Evolutionary conservation across 2,113 vertebrate genomes (phyloP).

Genomic region (Otus sunia): DNA sequence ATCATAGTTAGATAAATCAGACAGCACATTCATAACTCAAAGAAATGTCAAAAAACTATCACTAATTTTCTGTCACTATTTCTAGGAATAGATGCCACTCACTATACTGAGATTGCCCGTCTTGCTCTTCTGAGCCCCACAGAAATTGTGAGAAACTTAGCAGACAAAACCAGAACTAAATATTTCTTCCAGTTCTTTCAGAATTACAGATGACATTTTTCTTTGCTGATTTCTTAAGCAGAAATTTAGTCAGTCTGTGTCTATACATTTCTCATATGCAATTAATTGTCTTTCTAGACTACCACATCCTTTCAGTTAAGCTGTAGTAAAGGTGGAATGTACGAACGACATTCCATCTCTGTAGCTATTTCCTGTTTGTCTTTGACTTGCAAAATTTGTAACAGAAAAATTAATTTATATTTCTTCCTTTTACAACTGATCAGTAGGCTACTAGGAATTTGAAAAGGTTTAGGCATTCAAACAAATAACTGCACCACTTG

Average conservation of each 20-base stretch:
- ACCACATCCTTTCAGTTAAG: background rate
- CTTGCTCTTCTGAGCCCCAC: background rate
- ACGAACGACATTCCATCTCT: background rate
- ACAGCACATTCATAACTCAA: background rate
- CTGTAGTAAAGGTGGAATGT: background rate
- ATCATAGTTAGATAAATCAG: background rate
- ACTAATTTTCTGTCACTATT: background rate
- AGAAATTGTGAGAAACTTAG: background rate
- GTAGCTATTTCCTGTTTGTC: background rate
- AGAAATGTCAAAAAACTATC: background rate
- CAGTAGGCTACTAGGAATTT: background rate
- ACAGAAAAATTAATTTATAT: background rate
- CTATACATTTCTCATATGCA: background rate
- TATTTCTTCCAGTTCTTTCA: background rate
- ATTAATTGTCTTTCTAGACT: background rate
- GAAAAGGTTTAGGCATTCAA: background rate
- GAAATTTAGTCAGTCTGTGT: background rate
- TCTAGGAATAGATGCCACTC: background rate
- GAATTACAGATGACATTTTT: background rate
- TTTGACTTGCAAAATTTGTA: background rate
- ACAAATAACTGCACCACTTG: background rate
- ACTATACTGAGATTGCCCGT: background rate
- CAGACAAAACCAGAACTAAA: background rate
- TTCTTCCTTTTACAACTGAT: background rate
- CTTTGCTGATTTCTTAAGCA: background rate